Base-by-base conservation (phyloP, 2,113 vertebrate genomes). In the Paramisgurnus dabryanus region DNA sequence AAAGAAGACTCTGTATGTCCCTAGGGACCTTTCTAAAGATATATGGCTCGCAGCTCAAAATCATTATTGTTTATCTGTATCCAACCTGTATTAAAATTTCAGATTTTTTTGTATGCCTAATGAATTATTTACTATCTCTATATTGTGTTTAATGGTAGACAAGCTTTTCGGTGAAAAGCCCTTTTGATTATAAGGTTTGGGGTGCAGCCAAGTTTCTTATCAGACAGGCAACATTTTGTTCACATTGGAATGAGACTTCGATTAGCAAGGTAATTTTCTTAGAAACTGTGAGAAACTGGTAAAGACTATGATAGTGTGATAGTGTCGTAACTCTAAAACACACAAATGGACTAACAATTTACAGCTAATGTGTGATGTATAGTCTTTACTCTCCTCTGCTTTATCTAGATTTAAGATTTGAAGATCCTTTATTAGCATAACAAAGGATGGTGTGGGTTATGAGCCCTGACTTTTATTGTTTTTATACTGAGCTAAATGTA, bases 201-300 rank as follows among this genome's bases (percentile, higher is more conserved):
- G 4, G 8, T 61, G 7, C 64, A 58, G 61, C 27, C 34, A 17
- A 63, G 41, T 50, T 53, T 11, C 69, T 61, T 22, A 18, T 55
- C 45, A 79, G 64, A 50, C 12, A 64, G 27, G 34, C 43, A 58
- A 71, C 12, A 15, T 5, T 15, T 53, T 45, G 43, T 45, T 73
- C 63, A 60, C 27, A 34, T 63, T 41, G 41, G 15, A 53, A 74
- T 58, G n/a, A 65, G 75, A 69, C 39, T 76, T 78, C 79, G n/a
- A 84, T 79, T 78, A 75, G 39, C 27, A 22, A 45, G 67, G 75
- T 74, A 60, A 84, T 84, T 75, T 80, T 39, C 57, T 50, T 34
- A 67, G 55, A 73, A 47, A 72, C 22, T 43, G 69, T 55, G 47
- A 63, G 58, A 68, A 67, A 57, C 18, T 57, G 40, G 68, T 47